Conservation (phyloP, 2,888 invertebrate genomes). For the Chloroclystis v-ata region DNA sequence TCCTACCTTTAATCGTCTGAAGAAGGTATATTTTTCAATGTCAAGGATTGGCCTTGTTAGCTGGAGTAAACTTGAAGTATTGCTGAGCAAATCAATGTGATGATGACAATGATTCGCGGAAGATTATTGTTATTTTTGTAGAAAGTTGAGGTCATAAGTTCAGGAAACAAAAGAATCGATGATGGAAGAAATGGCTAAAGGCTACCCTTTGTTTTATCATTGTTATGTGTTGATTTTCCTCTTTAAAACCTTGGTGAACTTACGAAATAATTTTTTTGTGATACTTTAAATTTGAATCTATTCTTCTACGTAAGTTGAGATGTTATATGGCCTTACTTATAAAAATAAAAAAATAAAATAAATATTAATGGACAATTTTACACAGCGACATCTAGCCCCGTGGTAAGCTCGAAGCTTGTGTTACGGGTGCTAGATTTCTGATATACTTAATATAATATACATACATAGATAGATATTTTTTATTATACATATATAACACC, state of each 20-base stretch:
- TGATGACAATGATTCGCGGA: slow-evolving; percentile 48
- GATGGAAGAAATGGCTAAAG: slow-evolving; percentile 13
- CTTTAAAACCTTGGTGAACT: neutral
- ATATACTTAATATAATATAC: no score
- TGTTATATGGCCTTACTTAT: no score
- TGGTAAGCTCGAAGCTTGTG: no score
- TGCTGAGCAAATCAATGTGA: neutral
- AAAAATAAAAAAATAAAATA: no score
- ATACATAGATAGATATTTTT: no score
- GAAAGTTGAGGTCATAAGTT: slow-evolving; percentile 64
- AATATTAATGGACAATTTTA: no score
- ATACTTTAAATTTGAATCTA: no score
- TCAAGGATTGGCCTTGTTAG: slow-evolving; percentile 43
- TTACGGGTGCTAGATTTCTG: no score
- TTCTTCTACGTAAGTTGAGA: no score
- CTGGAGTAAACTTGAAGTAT: slow-evolving; percentile 44
- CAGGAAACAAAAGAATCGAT: slow-evolving; percentile 29
- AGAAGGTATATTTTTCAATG: slow-evolving; percentile 16
- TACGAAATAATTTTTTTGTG: no score
- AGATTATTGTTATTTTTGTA: slow-evolving; percentile 46
- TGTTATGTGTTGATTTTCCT: slow-evolving; percentile 4
- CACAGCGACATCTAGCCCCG: no score
- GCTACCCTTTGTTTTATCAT: slow-evolving; percentile 14
- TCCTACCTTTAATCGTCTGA: slow-evolving; percentile 6
- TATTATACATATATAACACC: no score